Conservation (phyloP, 2,113 vertebrate species). For the Marcusenius ussheri region DNA sequence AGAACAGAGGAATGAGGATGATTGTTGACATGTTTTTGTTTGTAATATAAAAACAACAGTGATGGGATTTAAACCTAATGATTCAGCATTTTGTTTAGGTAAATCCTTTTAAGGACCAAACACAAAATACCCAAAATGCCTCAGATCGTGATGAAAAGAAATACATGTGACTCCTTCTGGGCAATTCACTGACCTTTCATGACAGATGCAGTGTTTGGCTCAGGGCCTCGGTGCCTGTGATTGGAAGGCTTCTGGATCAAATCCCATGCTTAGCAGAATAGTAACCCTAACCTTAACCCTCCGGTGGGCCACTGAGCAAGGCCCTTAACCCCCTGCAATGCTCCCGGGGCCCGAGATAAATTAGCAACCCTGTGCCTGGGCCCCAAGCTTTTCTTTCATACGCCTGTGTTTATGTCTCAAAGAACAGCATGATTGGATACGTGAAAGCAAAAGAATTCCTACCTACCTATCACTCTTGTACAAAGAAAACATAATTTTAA, state of each 20-base stretch:
- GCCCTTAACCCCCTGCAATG: neutral
- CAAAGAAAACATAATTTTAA: neutral
- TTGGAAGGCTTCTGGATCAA: neutral
- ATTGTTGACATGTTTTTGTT: neutral
- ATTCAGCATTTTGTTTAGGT: neutral
- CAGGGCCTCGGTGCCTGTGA: neutral
- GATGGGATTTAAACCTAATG: neutral
- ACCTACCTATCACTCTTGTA: neutral
- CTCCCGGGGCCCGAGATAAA: neutral
- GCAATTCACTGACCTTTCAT: neutral
- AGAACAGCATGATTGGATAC: neutral
- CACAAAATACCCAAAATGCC: neutral
- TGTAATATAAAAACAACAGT: neutral
- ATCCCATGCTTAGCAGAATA: neutral
- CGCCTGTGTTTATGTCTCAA: neutral
- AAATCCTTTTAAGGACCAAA: neutral
- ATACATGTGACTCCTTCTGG: neutral
- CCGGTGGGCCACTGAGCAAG: neutral
- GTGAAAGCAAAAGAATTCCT: neutral
- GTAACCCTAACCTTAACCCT: neutral
- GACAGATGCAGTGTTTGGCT: neutral
- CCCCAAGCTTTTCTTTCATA: neutral
- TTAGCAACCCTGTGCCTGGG: neutral
- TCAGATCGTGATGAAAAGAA: neutral
- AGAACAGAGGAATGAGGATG: neutral